phyloP scores from a whole-genome alignment of 2,113 vertebrate species.

The Neogobius melanostomus region DNA sequence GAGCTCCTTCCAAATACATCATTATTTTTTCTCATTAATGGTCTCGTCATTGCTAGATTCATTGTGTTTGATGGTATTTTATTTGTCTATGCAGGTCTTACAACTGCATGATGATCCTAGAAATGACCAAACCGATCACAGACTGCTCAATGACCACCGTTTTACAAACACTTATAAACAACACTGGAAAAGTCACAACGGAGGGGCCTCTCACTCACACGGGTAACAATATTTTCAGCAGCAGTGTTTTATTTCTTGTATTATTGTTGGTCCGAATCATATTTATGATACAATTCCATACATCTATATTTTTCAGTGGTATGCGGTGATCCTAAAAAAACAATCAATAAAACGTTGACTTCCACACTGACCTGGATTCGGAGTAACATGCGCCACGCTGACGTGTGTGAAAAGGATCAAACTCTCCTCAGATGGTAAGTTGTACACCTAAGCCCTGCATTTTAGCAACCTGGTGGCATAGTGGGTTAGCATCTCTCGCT shows the following conservation, averaged over 20 bases:
- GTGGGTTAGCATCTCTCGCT: too few species aligned
- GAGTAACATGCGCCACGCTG: constrained; percentile 18
- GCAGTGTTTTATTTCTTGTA: not conserved
- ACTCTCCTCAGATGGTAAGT: constrained; percentile 48
- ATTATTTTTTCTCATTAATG: not conserved
- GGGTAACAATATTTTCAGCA: constrained; percentile 44
- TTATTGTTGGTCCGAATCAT: not conserved
- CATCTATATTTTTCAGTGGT: constrained; percentile 37
- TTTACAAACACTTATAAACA: constrained; percentile 20
- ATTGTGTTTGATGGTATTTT: not conserved
- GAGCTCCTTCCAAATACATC: not conserved
- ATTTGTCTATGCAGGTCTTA: constrained; percentile 37
- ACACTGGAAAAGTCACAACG: not conserved
- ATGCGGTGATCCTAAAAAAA: constrained; percentile 45
- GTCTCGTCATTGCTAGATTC: not conserved
- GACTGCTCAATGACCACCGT: constrained; percentile 33
- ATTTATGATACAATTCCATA: not conserved
- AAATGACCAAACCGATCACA: constrained; percentile 43
- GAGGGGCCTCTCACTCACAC: constrained; percentile 27
- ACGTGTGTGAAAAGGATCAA: constrained; percentile 36
- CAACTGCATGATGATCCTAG: constrained; percentile 66
- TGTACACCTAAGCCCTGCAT: not conserved
- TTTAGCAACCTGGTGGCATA: too few species aligned
- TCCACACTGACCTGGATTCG: constrained; percentile 59
- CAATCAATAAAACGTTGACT: constrained; percentile 16